Evolutionary conservation across 2,113 vertebrate species (phyloP).

Genomic region (Istiophorus platypterus): DNA sequence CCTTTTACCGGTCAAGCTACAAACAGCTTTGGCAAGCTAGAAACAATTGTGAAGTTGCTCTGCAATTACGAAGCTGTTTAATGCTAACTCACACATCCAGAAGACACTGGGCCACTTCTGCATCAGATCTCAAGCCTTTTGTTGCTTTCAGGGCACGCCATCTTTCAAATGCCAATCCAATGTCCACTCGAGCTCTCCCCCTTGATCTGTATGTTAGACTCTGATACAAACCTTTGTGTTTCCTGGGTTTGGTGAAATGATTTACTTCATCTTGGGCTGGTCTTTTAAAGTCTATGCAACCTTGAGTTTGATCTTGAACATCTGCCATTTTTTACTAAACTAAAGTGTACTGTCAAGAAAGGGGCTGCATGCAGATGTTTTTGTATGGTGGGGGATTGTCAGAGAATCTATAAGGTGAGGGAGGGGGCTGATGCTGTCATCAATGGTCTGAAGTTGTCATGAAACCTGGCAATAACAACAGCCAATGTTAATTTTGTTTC

Average conservation of each 20-base stretch:
- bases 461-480: constrained; percentile 24
- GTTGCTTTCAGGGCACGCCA: constrained; percentile 11
- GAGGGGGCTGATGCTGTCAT: not conserved
- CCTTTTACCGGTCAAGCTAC: not conserved
- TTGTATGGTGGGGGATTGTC: not conserved
- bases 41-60: not conserved
- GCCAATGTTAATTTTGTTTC: not conserved
- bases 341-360: not conserved
- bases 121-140: constrained; percentile 18
- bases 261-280: not conserved
- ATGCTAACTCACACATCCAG: constrained; percentile 46
- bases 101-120: constrained; percentile 23
- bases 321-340: constrained; percentile 1
- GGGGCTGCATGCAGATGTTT: not conserved
- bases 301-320: not conserved
- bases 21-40: not conserved
- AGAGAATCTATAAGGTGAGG: not conserved
- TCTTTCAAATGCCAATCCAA: not conserved
- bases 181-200: not conserved
- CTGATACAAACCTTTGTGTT: fast-evolving
- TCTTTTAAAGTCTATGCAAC: not conserved
- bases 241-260: not conserved
- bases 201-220: fast-evolving
- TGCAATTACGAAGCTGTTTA: not conserved
- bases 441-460: not conserved